Conservation (phyloP, 2,888 invertebrate species). For the Calliphora vomitoria region DNA sequence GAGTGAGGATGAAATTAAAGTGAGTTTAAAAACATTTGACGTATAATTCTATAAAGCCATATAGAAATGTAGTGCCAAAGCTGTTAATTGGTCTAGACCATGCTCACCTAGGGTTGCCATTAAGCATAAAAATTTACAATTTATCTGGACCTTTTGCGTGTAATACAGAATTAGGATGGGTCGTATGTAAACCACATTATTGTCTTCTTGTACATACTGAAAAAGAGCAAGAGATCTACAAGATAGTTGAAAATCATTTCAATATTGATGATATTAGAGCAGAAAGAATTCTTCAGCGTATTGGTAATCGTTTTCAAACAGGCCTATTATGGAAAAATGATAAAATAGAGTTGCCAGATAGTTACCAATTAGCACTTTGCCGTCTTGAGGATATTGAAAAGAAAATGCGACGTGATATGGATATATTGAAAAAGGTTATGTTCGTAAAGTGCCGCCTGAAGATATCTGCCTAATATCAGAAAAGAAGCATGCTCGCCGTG, state of each 20-base stretch:
- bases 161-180: constrained; percentile 68
- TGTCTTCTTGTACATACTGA: constrained; percentile 29
- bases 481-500: constrained; percentile 70
- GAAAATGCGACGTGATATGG: constrained; percentile 45
- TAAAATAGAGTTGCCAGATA: constrained; percentile 19
- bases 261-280: constrained; percentile 30
- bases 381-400: constrained; percentile 41
- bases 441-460: constrained; percentile 30
- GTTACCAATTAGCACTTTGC: constrained; percentile 16
- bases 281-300: constrained; percentile 25
- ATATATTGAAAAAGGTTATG: constrained; percentile 38
- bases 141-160: constrained; percentile 63
- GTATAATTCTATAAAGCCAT: constrained; percentile 10
- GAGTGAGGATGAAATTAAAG: constrained; percentile 17
- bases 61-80: constrained; percentile 4
- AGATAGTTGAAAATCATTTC: constrained; percentile 40
- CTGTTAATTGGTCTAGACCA: neutral
- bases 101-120: neutral
- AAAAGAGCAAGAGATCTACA: constrained; percentile 17
- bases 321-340: constrained; percentile 46
- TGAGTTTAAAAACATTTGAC: constrained; percentile 3
- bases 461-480: neutral
- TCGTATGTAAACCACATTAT: constrained; percentile 40
- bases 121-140: neutral
- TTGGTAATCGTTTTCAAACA: constrained; percentile 40